Conservation (phyloP, 2,797 vertebrate species). For the Zalophus californianus region DNA sequence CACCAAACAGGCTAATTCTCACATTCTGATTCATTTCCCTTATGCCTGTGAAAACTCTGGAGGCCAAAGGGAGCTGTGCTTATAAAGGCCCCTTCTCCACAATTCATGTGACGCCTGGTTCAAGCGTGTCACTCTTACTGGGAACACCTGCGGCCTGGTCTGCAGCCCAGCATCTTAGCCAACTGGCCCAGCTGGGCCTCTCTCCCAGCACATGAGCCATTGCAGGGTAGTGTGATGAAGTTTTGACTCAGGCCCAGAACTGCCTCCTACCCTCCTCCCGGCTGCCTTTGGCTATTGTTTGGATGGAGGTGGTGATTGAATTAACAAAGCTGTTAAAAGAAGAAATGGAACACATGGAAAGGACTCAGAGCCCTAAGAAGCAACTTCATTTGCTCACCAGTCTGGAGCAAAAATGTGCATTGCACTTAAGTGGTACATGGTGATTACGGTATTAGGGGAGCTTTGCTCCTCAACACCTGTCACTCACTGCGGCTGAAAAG, state of each 20-base stretch:
- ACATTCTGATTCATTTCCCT: conserved; percentile 88
- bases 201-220: not conserved
- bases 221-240: conserved; percentile 62
- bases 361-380: not conserved
- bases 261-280: conserved; percentile 50
- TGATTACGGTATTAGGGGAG: conserved; percentile 57
- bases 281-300: conserved; percentile 66
- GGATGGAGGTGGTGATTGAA: conserved; percentile 72
- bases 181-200: conserved; percentile 44
- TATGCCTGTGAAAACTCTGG: conserved; percentile 82
- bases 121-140: conserved; percentile 77
- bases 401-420: not conserved
- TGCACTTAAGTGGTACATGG: conserved; percentile 65
- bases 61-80: conserved; percentile 83
- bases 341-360: conserved; percentile 51
- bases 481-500: conserved; percentile 65
- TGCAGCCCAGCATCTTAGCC: conserved; percentile 60
- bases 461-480: conserved; percentile 53
- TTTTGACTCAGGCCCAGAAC: conserved; percentile 55
- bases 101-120: conserved; percentile 81
- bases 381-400: not conserved
- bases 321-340: conserved; percentile 82
- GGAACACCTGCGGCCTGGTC: conserved; percentile 86
- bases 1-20: conserved; percentile 86
- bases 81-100: conserved; percentile 81